Base-by-base conservation (phyloP, 2,797 vertebrate genomes). In the Channallabes apus region DNA sequence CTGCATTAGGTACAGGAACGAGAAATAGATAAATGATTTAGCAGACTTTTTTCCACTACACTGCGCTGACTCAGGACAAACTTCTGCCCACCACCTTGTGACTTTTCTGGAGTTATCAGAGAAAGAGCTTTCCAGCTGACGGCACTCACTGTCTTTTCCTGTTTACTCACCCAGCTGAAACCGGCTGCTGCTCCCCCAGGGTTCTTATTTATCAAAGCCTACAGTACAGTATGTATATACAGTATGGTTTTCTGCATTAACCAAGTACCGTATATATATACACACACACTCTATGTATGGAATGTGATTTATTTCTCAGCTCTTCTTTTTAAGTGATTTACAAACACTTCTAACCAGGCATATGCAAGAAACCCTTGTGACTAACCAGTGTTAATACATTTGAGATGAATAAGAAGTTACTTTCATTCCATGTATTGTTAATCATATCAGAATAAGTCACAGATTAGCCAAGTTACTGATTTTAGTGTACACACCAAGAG, bases 31-130 rank as follows among this genome's bases (percentile, higher is more conserved):
- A 38, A 78, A 6, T 24, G 56, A n/a, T 24, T 41, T 35, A 58
- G 3, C 71, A 20, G 11, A 35, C n/a, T 6, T 24, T 80, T 86
- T 82, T 78, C 72, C 58, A 84, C 1, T 29, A 78, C 72, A 61
- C 27, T 59, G 59, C 58, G 41, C 35, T 68, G 68, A 80, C 69
- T 51, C 62, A 56, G 68, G 32, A 71, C n/a, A 71, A 41, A 83
- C 62, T 7, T 35, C 24, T 56, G 35, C 72, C 46, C 76, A 65
- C 7, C 38, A 58, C 29, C 85, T 84, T 88, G 64, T 86, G 88
- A 85, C 79, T 84, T 35, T 82, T 41, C 56, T 78, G 58, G 56
- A n/a, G 7, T 24, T 35, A 8, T 61, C 29, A 38, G 56, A 38
- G 61, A 61, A 78, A 78, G 11, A 32, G 56, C 20, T 77, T 59